A percentile compares a stretch with the other conserved stretches of the same genome.
Conservation (phyloP, 2,113 vertebrate genomes). For the Petrocephalus microphthalmus region DNA sequence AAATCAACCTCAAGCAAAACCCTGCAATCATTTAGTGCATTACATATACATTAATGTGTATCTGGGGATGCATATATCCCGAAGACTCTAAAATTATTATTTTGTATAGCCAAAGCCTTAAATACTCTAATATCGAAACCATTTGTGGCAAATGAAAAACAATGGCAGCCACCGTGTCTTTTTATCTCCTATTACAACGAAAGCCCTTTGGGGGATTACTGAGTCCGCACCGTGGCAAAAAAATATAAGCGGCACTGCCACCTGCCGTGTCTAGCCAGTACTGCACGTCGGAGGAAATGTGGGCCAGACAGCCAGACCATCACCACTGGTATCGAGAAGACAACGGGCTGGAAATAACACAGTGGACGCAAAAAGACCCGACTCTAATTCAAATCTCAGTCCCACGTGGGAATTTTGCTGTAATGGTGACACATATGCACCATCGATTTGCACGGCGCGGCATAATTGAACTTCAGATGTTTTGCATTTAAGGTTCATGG, state of each 20-base stretch:
- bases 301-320: conserved; percentile 10
- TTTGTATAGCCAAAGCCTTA: background rate
- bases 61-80: background rate
- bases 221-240: conserved; percentile 26
- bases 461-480: background rate
- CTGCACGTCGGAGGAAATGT: conserved; percentile 21
- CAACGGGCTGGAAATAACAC: conserved; percentile 15
- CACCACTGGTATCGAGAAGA: background rate
- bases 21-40: background rate
- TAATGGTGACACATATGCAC: background rate
- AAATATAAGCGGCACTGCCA: conserved; percentile 43
- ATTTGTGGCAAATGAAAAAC: conserved; percentile 40
- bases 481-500: background rate
- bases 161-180: conserved; percentile 37
- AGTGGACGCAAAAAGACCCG: conserved; percentile 19
- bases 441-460: background rate
- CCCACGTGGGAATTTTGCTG: background rate
- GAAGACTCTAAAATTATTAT: background rate
- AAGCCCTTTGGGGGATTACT: conserved; percentile 24
- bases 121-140: conserved; percentile 27
- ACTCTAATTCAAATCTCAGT: background rate
- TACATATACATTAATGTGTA: background rate
- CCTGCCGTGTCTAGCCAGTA: conserved; percentile 46
- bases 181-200: background rate
- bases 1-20: background rate